Evolutionary conservation across 2,113 vertebrate species (phyloP).

Genomic region (Corythoichthys haematopterus): DNA sequence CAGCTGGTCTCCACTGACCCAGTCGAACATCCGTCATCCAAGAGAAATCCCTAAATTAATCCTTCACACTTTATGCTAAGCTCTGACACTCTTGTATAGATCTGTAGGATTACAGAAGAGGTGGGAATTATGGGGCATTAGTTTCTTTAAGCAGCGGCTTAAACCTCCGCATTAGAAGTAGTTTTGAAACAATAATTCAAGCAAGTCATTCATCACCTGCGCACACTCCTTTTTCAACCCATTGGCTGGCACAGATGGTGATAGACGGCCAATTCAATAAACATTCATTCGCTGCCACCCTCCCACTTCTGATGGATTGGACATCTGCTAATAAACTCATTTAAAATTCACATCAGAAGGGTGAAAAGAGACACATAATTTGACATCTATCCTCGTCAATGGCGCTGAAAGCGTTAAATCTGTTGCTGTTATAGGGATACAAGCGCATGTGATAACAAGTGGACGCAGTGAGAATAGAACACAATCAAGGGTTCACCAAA

Average conservation of each 20-base stretch:
- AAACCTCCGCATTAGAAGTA: constrained; percentile 35
- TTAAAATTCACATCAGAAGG: not conserved
- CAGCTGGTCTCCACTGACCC: constrained; percentile 10
- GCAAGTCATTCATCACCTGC: constrained; percentile 5
- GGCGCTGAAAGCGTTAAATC: not conserved
- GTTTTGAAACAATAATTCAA: constrained; percentile 21
- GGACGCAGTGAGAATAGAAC: constrained; percentile 46
- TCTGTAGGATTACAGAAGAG: constrained; percentile 47
- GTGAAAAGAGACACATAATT: no score
- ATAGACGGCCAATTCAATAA: no score
- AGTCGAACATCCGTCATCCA: constrained; percentile 19
- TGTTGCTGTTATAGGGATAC: not conserved
- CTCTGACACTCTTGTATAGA: constrained; percentile 49
- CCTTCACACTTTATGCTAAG: constrained; percentile 42
- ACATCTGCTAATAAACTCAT: no score
- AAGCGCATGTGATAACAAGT: constrained; percentile 30
- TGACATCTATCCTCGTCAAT: no score
- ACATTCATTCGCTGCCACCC: no score
- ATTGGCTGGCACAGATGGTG: not conserved
- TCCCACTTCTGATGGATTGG: no score
- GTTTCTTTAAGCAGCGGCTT: constrained; percentile 36
- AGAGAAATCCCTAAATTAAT: constrained; percentile 39
- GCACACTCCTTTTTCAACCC: not conserved
- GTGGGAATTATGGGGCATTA: constrained; percentile 51
- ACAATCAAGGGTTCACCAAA: constrained; percentile 22